Evolutionary conservation across 2,888 invertebrate genomes (phyloP).

Genomic region (Calliopum simillimum): DNA sequence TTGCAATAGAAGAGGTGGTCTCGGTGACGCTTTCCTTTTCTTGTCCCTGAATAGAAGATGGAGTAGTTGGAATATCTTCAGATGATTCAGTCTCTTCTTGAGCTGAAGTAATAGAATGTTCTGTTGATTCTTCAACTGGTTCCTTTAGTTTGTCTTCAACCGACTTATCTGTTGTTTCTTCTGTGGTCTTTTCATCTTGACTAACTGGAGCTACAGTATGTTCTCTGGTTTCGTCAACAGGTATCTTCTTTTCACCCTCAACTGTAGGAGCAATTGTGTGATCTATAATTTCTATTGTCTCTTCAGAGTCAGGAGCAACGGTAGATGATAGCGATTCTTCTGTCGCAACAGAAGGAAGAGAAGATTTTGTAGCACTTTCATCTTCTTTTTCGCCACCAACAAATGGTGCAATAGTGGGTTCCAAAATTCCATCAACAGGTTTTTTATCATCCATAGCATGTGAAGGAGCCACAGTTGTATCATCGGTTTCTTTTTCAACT

Average conservation of each 20-base stretch:
- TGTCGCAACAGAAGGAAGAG: too few relatives aligned
- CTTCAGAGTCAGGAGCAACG: slow-evolving; percentile 8
- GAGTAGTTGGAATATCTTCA: neutral
- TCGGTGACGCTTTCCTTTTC: too few relatives aligned
- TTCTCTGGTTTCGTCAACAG: slow-evolving; percentile 37
- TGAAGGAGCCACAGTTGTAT: slow-evolving; percentile 28
- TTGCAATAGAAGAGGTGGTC: too few relatives aligned
- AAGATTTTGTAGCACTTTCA: neutral
- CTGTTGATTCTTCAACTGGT: neutral
- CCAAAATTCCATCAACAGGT: slow-evolving; percentile 8
- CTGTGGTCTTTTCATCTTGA: slow-evolving; percentile 20
- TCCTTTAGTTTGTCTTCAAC: neutral
- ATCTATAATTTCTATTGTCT: slow-evolving; percentile 34
- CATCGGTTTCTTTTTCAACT: slow-evolving; percentile 37
- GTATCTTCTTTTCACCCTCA: neutral
- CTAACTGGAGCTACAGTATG: slow-evolving; percentile 38
- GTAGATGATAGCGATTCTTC: slow-evolving; percentile 25
- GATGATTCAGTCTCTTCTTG: neutral
- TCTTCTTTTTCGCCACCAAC: neutral
- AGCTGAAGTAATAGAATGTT: neutral
- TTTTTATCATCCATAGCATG: slow-evolving; percentile 32
- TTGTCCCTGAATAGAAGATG: too few relatives aligned
- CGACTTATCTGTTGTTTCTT: too few relatives aligned
- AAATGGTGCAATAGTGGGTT: neutral
- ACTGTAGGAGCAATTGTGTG: slow-evolving; percentile 39